Evolutionary conservation across 2,888 invertebrate genomes (phyloP).

Genomic region (Noctuana brunneofusca): DNA sequence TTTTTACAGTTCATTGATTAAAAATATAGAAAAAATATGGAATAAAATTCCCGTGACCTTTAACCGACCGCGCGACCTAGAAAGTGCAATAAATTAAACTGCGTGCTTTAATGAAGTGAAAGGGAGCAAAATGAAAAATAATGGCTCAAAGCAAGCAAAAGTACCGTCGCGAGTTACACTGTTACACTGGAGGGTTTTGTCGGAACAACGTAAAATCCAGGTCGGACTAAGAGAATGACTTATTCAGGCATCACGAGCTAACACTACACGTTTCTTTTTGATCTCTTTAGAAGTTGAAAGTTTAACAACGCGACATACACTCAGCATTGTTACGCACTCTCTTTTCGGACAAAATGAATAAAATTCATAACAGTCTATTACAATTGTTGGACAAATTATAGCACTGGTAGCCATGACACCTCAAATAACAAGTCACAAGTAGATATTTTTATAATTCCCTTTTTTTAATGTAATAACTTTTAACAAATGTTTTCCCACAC

Average conservation of each 20-base stretch:
- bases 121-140: slow-evolving; percentile 26
- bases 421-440: no score
- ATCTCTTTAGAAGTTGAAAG: slow-evolving; percentile 15
- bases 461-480: no score
- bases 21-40: background rate
- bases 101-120: slow-evolving; percentile 17
- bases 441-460: no score
- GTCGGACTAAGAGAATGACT: slow-evolving; percentile 28
- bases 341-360: no score
- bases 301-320: slow-evolving; percentile 7
- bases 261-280: slow-evolving; percentile 25
- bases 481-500: no score
- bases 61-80: background rate
- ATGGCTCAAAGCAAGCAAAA: slow-evolving; percentile 26
- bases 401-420: no score
- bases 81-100: slow-evolving; percentile 1
- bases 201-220: slow-evolving; percentile 25
- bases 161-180: slow-evolving; percentile 25
- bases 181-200: slow-evolving; percentile 17
- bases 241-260: slow-evolving; percentile 22
- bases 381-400: no score
- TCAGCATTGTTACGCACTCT: background rate
- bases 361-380: no score
- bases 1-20: background rate
- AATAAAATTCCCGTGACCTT: background rate